Evolutionary conservation across 1,140 invertebrate genomes (phyloP), one percentile per base, ranked within the genome.

Genomic region (Trypoxylus dichotomus): DNA sequence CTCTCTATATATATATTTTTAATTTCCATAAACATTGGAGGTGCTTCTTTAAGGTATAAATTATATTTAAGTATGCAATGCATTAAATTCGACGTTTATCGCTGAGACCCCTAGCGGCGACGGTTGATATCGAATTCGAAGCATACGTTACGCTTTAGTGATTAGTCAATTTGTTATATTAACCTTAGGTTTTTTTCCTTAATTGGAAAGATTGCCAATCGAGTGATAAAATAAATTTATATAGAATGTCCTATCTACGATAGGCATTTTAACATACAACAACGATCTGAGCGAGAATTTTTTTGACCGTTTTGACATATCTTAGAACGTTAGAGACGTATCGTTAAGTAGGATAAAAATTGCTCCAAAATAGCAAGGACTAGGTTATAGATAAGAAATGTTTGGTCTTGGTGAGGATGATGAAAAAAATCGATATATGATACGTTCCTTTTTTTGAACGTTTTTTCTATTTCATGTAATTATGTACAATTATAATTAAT

Each of bases 181-280:
- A 58, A 58, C 47, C 15, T 58, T 63, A 63, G 19, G 60, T 63
- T 63, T 63, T 63, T 63, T 63, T 63, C 19, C 19, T 63, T 19
- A 63, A 63, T 24, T 63, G 60, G 60, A 25, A 63, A 63, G 43
- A 19, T 47, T 19, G 11, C 43, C 43, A 47, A 47, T 47, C 43
- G 43, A 47, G 43, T 47, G 43, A 47, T 47, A 47, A 47, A 19
- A 47, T 47, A 47, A 47, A 13, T 15, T 47, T 47, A 47, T 42
- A 42, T 47, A 47, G 43, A 47, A 19, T 11, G 8, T 47, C n/a
- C 43, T 47, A 37, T 5, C 43, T 47, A 47, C 3, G 7, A 15
- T 13, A 11, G n/a, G n/a, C n/a, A 3, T 58, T 58, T 58, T 21
- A 63, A 63, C 25, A 19, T 11, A 63, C 24, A 24, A 63, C 60